These are phyloP conservation scores for Diplogasteroides magnus DNA, from an alignment of 1,140 invertebrate species.

Conservation along the genomic window DNA sequence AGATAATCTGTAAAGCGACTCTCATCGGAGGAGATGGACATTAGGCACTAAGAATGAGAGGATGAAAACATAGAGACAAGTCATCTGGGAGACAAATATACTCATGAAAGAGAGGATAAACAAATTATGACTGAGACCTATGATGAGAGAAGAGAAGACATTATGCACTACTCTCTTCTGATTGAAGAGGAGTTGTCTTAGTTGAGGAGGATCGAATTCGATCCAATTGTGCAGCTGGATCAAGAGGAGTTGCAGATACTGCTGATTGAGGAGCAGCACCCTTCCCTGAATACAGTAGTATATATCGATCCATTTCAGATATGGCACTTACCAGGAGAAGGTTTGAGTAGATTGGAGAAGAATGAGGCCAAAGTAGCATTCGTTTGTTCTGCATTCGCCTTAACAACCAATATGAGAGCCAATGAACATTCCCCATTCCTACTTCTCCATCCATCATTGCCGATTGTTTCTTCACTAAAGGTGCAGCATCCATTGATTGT, in stretches of 20 bases:
- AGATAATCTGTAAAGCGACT: neutral
- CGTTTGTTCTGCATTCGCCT: conserved; percentile 14
- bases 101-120: too few relatives aligned
- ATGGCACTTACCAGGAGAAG: neutral
- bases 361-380: conserved; percentile 34
- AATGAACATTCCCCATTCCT: conserved; percentile 26
- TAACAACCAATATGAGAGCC: conserved; percentile 22
- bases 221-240: neutral
- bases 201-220: neutral
- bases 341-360: conserved; percentile 36
- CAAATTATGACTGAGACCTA: too few relatives aligned
- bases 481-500: neutral
- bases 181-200: neutral
- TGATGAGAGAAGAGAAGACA: too few relatives aligned
- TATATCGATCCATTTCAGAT: too few relatives aligned
- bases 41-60: too few relatives aligned
- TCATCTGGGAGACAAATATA: too few relatives aligned
- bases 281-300: neutral
- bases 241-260: neutral
- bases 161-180: too few relatives aligned
- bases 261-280: neutral
- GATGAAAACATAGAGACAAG: too few relatives aligned
- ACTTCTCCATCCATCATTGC: neutral
- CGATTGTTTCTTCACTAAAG: conserved; percentile 14
- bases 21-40: too few relatives aligned